These are phyloP conservation scores for Micropoecilia bifurca DNA, from an alignment of 2,797 vertebrate genomes.

Conservation along the genomic window DNA sequence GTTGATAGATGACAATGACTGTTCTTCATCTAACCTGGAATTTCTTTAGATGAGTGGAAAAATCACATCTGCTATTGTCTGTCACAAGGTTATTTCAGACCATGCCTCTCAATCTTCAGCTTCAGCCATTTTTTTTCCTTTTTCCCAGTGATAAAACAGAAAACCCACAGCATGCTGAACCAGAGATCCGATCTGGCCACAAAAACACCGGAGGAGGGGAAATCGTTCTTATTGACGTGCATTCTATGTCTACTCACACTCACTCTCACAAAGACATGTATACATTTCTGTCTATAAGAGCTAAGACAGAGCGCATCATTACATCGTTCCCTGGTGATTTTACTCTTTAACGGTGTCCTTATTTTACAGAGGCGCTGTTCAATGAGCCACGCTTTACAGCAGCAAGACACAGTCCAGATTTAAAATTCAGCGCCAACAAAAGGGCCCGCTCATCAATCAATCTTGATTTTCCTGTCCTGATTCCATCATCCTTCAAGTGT, in stretches of 20 bases:
- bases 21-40: not conserved
- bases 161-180: conserved; percentile 51
- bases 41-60: not conserved
- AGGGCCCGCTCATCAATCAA: conserved; percentile 57
- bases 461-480: conserved; percentile 34
- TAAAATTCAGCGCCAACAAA: conserved; percentile 38
- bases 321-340: conserved; percentile 61
- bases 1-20: not conserved
- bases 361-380: conserved; percentile 60
- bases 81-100: conserved; percentile 24
- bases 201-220: conserved; percentile 45
- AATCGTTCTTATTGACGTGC: conserved; percentile 43
- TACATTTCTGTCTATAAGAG: conserved; percentile 31
- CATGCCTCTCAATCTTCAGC: conserved; percentile 12
- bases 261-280: conserved; percentile 1
- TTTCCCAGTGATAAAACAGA: conserved; percentile 56
- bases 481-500: conserved; percentile 38
- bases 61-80: conserved; percentile 35
- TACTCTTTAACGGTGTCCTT: conserved; percentile 61
- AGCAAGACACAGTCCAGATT: conserved; percentile 34
- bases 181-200: conserved; percentile 54
- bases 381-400: conserved; percentile 57
- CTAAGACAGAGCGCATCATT: conserved; percentile 36
- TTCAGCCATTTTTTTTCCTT: conserved; percentile 19
- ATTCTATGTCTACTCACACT: conserved; percentile 16